Evolutionary conservation across 2,113 vertebrate species (phyloP).

Genomic region (Grammomys dolichurus): DNA sequence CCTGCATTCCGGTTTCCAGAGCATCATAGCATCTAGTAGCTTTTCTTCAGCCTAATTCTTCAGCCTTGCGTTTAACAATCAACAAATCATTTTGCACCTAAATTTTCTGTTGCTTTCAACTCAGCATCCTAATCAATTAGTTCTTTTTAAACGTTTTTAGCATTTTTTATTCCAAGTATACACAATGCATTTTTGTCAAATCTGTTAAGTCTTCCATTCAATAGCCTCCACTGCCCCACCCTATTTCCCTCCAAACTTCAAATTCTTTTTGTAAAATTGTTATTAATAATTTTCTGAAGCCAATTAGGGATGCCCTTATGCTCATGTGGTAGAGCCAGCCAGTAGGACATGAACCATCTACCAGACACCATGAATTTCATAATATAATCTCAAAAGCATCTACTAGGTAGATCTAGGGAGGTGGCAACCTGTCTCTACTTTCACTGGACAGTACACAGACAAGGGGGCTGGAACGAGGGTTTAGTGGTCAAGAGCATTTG

Average conservation of each 20-base stretch:
- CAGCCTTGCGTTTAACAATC: neutral
- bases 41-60: neutral
- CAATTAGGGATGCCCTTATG: neutral
- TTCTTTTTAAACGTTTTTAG: neutral
- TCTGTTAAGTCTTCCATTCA: neutral
- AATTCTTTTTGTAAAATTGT: neutral
- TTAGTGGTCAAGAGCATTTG: neutral
- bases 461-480: neutral
- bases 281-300: neutral
- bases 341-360: neutral
- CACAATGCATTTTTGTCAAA: no score
- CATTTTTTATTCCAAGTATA: neutral
- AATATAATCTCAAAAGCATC: neutral
- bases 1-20: neutral
- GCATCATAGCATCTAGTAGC: neutral
- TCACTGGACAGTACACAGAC: neutral
- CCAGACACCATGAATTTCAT: neutral
- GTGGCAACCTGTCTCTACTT: conserved; percentile 7
- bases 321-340: no score
- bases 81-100: neutral
- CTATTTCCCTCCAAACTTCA: neutral
- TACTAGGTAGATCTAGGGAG: conserved; percentile 24
- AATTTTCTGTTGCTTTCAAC: conserved; percentile 30
- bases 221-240: neutral
- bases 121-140: neutral